These are phyloP conservation scores for Crotalus horridus DNA, from an alignment of 2,113 vertebrate genomes.

Conservation along the genomic window DNA sequence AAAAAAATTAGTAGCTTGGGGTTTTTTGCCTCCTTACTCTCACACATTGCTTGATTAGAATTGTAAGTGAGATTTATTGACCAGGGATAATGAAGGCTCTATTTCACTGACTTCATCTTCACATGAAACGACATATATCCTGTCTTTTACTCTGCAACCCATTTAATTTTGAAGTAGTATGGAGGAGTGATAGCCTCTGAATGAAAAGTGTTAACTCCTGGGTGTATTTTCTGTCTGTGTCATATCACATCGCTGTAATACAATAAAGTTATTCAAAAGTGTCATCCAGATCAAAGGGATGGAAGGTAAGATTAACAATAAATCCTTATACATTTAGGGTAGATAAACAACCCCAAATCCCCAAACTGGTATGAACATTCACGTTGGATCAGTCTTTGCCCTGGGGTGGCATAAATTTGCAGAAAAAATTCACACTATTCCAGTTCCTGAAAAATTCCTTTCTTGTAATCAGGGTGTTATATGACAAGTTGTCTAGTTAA, in stretches of 20 bases:
- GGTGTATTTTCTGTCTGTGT: slow-evolving; percentile 8
- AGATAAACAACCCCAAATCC: not conserved
- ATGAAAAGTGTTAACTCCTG: not conserved
- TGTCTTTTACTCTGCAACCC: not conserved
- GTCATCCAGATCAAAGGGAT: not conserved
- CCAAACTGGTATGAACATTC: not conserved
- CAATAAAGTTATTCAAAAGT: slow-evolving; percentile 1
- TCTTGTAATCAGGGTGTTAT: not conserved
- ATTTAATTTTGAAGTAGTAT: not conserved
- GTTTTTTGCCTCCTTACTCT: not conserved
- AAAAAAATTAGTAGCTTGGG: not conserved
- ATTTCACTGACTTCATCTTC: not conserved
- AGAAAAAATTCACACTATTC: not conserved
- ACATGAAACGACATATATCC: not conserved
- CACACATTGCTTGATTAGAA: not conserved
- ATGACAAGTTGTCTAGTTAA: not conserved
- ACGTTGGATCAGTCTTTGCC: not conserved
- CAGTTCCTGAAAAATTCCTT: not conserved
- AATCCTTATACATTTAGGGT: not conserved
- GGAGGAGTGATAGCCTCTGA: not conserved
- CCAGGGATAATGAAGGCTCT: not conserved
- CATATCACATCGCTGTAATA: not conserved
- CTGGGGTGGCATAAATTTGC: not conserved
- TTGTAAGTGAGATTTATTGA: not conserved
- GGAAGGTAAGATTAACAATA: not conserved